Evolutionary conservation across 1,140 invertebrate species (phyloP).

Genomic region (Trichonephila clavata): DNA sequence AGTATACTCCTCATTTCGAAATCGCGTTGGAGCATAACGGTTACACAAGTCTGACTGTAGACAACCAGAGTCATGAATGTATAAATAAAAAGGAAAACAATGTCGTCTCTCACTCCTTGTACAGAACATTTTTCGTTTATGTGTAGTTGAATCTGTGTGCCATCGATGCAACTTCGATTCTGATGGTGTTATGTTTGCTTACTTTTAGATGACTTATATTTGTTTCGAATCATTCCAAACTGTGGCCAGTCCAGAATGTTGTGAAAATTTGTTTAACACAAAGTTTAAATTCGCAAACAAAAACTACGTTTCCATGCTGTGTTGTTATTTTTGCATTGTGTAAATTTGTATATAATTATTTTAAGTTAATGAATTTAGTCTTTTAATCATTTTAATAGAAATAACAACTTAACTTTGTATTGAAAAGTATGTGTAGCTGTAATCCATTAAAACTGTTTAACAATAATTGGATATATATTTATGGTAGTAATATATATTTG

Average conservation of each 20-base stretch:
- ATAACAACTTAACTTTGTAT: conserved; percentile 18
- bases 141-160: conserved; percentile 60
- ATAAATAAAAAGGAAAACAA: background rate
- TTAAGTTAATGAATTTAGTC: conserved; percentile 8
- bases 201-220: conserved; percentile 29
- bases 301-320: conserved; percentile 1
- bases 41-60: background rate
- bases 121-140: conserved; percentile 64
- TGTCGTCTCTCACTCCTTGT: conserved; percentile 45
- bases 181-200: conserved; percentile 49
- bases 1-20: background rate
- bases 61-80: conserved; percentile 23
- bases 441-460: background rate
- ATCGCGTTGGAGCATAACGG: background rate
- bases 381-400: conserved; percentile 31
- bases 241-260: conserved; percentile 54
- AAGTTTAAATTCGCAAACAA: background rate
- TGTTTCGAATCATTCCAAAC: conserved; percentile 59
- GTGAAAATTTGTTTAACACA: background rate
- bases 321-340: conserved; percentile 1
- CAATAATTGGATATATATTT: background rate
- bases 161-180: conserved; percentile 48
- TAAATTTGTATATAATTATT: conserved; percentile 35
- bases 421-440: background rate
- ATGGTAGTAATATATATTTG: background rate